Evolutionary conservation across 2,797 vertebrate species (phyloP), one percentile per base, ranked within the genome.

Genomic region (Hybognathus amarus): DNA sequence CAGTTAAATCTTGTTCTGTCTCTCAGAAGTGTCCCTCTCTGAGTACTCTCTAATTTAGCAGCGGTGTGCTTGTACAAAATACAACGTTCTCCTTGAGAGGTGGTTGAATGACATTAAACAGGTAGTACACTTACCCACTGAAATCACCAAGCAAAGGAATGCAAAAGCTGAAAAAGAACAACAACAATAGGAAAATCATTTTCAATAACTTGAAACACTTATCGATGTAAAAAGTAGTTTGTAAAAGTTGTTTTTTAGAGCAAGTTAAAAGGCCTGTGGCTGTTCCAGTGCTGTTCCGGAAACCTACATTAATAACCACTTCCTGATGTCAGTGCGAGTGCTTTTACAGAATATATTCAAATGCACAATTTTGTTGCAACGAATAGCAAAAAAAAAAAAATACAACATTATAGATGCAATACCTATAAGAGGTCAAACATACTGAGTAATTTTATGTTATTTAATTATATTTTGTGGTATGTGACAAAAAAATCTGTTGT

Each of bases 81-180:
- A n/a, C 66, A 68, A 7, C 36, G 27, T 52, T n/a, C 64, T 68
- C 33, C 3, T 8, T 18, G 63, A 79, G 5, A 67, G 63, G 66
- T n/a, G 40, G 36, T 12, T 47, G 27, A 36, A 61, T 24, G 13
- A 63, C 54, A 47, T 59, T 59, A 68, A 67, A 59, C 1, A 13
- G 38, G 42, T 61, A 33, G 36, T 56, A 12, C 15, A 64, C 87
- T 86, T 69, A 88, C 85, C 82, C 56, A 78, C 79, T 80, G 76
- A 76, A 75, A 85, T 66, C 47, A 71, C 45, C 64, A 88, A 77
- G 61, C 69, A 85, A 66, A 85, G 52, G 7, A 67, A 80, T 24
- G 20, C 50, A n/a, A 86, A 64, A 63, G 78, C 87, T 88, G 67
- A 2, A 15, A 3, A 6, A 12, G 7, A 30, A 82, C 1, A 13